Conservation (phyloP, 2,797 vertebrate species). For the Limnodromus scolopaceus region DNA sequence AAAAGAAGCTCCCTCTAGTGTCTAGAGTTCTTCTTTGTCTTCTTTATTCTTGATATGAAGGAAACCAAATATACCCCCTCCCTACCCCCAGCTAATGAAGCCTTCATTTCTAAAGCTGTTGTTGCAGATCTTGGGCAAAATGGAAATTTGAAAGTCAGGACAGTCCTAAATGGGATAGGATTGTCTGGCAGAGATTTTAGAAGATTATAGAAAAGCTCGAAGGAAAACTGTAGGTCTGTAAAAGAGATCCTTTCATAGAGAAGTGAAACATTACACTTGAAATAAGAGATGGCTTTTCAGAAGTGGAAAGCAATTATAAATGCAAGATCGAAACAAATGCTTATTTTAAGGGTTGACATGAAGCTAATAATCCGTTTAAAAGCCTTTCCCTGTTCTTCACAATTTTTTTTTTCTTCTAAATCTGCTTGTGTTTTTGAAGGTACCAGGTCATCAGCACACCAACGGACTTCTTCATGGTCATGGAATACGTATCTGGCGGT, state of each 20-base stretch:
- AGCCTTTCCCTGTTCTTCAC: background rate
- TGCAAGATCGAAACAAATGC: background rate
- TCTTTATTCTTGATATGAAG: background rate
- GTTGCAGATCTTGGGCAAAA: background rate
- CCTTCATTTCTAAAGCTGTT: background rate
- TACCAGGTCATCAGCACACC: slow-evolving; percentile 99
- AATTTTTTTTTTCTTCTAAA: background rate
- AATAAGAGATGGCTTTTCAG: background rate
- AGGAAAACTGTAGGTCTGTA: background rate
- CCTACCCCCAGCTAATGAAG: background rate
- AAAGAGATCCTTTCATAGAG: background rate
- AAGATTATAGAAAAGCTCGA: slow-evolving; percentile 1
- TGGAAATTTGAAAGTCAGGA: background rate
- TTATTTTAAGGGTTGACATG: background rate
- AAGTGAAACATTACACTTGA: slow-evolving; percentile 1
- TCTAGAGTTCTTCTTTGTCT: background rate
- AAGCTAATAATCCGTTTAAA: background rate
- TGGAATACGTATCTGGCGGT: slow-evolving; percentile 97
- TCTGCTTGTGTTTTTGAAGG: slow-evolving; percentile 74
- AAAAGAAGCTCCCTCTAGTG: background rate
- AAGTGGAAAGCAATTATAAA: background rate
- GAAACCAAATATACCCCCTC: background rate
- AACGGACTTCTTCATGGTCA: slow-evolving; percentile 99
- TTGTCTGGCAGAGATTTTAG: slow-evolving; percentile 27
- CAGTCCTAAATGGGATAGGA: background rate